Evolutionary conservation across 2,888 invertebrate genomes (phyloP).

Genomic region (Scaptomyza parva): DNA sequence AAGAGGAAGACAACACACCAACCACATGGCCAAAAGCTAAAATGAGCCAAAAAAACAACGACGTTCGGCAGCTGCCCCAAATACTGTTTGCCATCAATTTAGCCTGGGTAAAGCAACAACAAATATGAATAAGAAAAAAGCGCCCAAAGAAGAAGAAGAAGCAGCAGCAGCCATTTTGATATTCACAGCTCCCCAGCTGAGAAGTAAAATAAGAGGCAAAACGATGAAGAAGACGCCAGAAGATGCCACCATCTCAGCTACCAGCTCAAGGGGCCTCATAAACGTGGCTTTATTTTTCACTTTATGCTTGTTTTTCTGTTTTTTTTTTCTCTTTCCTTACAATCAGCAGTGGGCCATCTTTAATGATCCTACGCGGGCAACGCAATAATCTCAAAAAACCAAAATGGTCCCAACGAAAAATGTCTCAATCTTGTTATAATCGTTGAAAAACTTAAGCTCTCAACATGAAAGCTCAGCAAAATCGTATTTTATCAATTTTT

Average conservation of each 20-base stretch:
- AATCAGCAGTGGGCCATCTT: slow-evolving; percentile 34
- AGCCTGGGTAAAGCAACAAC: slow-evolving; percentile 36
- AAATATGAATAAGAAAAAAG: background rate
- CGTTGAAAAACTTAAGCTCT: background rate
- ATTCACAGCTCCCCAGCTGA: slow-evolving; percentile 31
- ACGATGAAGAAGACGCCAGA: background rate
- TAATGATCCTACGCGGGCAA: slow-evolving; percentile 15
- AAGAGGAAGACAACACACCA: slow-evolving; percentile 11
- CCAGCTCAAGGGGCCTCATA: slow-evolving; percentile 34
- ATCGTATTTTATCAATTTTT: background rate
- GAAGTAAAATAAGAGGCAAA: no score
- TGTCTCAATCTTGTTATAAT: background rate
- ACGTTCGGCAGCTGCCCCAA: slow-evolving; percentile 60
- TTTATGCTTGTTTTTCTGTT: slow-evolving; percentile 15
- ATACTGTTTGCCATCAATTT: slow-evolving; percentile 75
- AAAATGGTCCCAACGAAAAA: background rate
- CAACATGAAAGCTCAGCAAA: background rate
- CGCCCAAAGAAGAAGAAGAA: background rate
- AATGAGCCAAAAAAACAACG: slow-evolving; percentile 22
- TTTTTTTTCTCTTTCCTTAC: background rate
- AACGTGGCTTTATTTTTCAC: slow-evolving; percentile 38
- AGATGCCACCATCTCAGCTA: slow-evolving; percentile 5
- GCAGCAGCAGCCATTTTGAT: slow-evolving; percentile 29
- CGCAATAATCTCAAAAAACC: background rate
- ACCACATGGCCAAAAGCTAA: slow-evolving; percentile 61